These are phyloP conservation scores for Hyles lineata DNA, from an alignment of 2,888 invertebrate species.

Conservation along the genomic window DNA sequence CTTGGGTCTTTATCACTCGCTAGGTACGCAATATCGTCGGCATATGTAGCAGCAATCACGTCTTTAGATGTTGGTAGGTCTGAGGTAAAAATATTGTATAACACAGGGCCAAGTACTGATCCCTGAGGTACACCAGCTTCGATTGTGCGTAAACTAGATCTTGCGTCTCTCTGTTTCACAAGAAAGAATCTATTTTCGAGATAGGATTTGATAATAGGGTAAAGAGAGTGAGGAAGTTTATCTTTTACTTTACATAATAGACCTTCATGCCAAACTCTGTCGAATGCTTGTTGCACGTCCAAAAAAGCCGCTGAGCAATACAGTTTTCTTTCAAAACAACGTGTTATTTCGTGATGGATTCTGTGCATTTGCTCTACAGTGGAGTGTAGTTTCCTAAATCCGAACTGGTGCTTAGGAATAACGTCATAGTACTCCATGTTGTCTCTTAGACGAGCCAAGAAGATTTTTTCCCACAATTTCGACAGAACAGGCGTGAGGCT, in stretches of 20 bases:
- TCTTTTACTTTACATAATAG: constrained; percentile 39
- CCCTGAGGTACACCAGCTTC: neutral
- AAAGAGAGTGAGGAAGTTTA: constrained; percentile 33
- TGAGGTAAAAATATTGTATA: neutral
- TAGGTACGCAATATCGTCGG: too few relatives aligned
- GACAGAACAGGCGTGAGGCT: constrained; percentile 36
- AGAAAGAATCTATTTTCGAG: too few relatives aligned
- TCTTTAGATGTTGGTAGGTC: neutral
- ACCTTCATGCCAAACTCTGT: constrained; percentile 43
- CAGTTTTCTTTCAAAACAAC: constrained; percentile 34
- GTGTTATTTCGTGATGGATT: constrained; percentile 19
- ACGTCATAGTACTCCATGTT: neutral
- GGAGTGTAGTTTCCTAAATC: constrained; percentile 14
- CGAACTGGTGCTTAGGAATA: too few relatives aligned
- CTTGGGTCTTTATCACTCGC: too few relatives aligned
- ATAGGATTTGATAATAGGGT: constrained; percentile 33
- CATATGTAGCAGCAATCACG: too few relatives aligned
- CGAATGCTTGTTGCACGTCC: constrained; percentile 43
- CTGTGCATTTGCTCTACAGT: constrained; percentile 26
- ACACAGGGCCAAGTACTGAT: neutral
- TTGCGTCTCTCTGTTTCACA: too few relatives aligned
- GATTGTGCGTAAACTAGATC: neutral
- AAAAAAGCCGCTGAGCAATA: constrained; percentile 41
- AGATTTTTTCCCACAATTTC: constrained; percentile 32
- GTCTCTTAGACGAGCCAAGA: constrained; percentile 9